Conservation (phyloP, 2,113 vertebrate species). For the Marmota flaviventris region DNA sequence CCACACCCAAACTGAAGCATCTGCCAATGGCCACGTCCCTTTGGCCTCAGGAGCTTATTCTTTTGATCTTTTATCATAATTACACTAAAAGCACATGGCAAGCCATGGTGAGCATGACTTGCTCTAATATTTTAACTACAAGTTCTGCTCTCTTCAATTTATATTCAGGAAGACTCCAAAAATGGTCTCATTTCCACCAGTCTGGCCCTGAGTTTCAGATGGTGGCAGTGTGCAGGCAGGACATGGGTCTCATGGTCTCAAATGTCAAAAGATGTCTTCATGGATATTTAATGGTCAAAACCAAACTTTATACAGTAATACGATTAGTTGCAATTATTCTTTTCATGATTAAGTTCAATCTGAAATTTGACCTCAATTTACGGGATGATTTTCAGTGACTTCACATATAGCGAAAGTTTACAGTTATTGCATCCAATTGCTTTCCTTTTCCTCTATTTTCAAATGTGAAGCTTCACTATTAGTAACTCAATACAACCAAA, state of each 20-base stretch:
- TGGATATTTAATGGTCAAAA: background rate
- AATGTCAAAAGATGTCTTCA: background rate
- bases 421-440: background rate
- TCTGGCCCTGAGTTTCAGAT: rapidly evolving
- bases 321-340: background rate
- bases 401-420: background rate
- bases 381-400: background rate
- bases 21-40: background rate
- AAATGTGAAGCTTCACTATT: slow-evolving; percentile 39
- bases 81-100: background rate
- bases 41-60: background rate
- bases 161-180: background rate
- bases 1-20: background rate
- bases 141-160: background rate
- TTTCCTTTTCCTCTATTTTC: slow-evolving; percentile 37
- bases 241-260: background rate
- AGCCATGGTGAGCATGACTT: background rate
- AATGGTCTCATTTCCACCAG: background rate
- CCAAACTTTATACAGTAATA: background rate
- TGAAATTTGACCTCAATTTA: slow-evolving; percentile 24
- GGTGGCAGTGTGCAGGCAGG: rapidly evolving
- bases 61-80: background rate
- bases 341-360: background rate
- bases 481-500: slow-evolving; percentile 27
- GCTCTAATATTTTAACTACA: background rate